These are phyloP conservation scores for Psittacula cyanocephala DNA, from an alignment of 2,113 vertebrate species.

Conservation along the genomic window DNA sequence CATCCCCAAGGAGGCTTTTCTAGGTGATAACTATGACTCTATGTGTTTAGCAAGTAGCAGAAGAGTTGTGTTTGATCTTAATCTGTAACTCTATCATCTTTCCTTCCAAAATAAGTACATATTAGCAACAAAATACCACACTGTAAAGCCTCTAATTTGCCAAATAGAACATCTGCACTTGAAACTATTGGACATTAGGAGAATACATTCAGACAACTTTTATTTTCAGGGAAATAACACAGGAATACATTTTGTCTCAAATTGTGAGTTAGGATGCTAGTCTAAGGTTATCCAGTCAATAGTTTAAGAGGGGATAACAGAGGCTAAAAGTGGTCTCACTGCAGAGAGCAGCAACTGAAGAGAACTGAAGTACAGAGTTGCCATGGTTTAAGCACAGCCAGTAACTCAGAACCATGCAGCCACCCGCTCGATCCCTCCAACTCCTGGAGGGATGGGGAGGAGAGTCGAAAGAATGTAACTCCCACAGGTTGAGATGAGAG, in stretches of 20 bases:
- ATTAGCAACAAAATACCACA: not conserved
- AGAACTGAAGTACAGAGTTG: not conserved
- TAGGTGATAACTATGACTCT: not conserved
- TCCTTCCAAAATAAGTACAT: not conserved
- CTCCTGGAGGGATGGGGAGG: too few species aligned
- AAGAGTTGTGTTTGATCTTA: not conserved
- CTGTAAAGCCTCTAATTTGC: not conserved
- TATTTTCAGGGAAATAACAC: not conserved
- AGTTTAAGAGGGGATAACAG: not conserved
- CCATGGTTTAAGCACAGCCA: not conserved
- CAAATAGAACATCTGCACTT: not conserved
- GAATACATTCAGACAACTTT: not conserved
- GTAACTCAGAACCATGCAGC: not conserved
- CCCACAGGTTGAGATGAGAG: too few species aligned
- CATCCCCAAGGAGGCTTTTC: not conserved
- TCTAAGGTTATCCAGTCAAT: not conserved
- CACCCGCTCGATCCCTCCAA: fast-evolving
- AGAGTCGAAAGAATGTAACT: too few species aligned
- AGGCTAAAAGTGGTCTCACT: not conserved
- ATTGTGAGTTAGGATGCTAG: not conserved
- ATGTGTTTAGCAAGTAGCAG: not conserved
- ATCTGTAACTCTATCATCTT: not conserved
- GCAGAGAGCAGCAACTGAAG: not conserved
- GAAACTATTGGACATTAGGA: not conserved
- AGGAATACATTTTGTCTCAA: not conserved